Evolutionary conservation across 37 sponge, comb jelly and placozoan genomes (phyloP).

Genomic region (Diacarnus erythraeanus): DNA sequence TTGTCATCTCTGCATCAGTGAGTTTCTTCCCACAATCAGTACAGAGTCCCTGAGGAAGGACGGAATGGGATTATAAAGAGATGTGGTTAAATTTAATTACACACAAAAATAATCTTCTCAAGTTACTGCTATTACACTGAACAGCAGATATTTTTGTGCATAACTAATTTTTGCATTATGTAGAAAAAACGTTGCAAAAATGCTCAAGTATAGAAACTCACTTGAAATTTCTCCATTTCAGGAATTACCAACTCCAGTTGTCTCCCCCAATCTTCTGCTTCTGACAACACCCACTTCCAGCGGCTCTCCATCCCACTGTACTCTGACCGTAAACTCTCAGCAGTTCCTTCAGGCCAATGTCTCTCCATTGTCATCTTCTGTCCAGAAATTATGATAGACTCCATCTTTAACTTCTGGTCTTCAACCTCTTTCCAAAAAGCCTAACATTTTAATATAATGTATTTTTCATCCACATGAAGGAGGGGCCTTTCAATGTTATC

Average conservation of each 20-base stretch:
- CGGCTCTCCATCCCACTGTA: slow-evolving; percentile 25
- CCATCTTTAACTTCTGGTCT: slow-evolving; percentile 24
- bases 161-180: neutral
- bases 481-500: too few relatives aligned
- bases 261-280: slow-evolving; percentile 26
- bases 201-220: neutral
- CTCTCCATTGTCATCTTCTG: neutral
- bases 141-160: neutral
- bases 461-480: too few relatives aligned
- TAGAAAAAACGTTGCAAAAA: neutral
- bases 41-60: slow-evolving; percentile 34
- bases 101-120: neutral
- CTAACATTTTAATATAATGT: neutral
- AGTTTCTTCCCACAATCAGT: slow-evolving; percentile 42
- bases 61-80: neutral
- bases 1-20: slow-evolving; percentile 28
- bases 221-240: slow-evolving; percentile 50
- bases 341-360: slow-evolving; percentile 31
- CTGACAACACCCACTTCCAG: slow-evolving; percentile 30
- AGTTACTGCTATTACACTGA: neutral
- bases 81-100: too few relatives aligned
- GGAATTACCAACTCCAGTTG: slow-evolving; percentile 33
- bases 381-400: slow-evolving; percentile 20
- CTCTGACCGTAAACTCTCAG: slow-evolving; percentile 18
- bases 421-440: slow-evolving; percentile 22